Evolutionary conservation across 2,797 vertebrate species (phyloP).

Genomic region (Sebastes iracundus): DNA sequence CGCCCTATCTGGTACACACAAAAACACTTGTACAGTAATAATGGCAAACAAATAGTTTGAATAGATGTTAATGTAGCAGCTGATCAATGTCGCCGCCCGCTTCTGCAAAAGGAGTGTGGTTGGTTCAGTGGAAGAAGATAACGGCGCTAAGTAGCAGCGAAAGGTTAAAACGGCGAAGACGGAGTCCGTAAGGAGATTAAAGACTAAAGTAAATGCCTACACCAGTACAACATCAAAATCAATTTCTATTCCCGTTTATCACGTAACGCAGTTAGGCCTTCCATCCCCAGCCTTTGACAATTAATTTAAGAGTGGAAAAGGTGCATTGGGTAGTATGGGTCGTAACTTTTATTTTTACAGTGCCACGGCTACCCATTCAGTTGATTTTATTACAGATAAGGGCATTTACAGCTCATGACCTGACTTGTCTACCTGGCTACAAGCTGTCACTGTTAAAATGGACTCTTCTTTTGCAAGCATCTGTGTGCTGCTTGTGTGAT

Average conservation of each 20-base stretch:
- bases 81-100: not conserved
- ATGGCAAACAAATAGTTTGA: slow-evolving; percentile 35
- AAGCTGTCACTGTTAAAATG: slow-evolving; percentile 16
- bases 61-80: slow-evolving; percentile 6
- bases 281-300: not conserved
- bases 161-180: slow-evolving; percentile 24
- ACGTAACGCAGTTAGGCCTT: not conserved
- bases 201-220: slow-evolving; percentile 49
- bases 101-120: not conserved
- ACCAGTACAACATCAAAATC: slow-evolving; percentile 44
- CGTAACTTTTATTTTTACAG: slow-evolving; percentile 33
- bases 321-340: not conserved
- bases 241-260: slow-evolving; percentile 26
- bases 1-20: not conserved
- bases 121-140: slow-evolving; percentile 7
- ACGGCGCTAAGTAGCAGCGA: slow-evolving; percentile 4
- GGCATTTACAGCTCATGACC: slow-evolving; percentile 29
- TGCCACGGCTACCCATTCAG: not conserved
- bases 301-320: slow-evolving; percentile 22
- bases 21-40: slow-evolving; percentile 1
- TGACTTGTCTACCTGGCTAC: slow-evolving; percentile 5
- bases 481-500: not conserved
- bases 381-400: slow-evolving; percentile 34
- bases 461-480: not conserved
- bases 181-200: slow-evolving; percentile 45